Conservation (phyloP, 2,888 invertebrate species). For the Leucoptera coffeella region DNA sequence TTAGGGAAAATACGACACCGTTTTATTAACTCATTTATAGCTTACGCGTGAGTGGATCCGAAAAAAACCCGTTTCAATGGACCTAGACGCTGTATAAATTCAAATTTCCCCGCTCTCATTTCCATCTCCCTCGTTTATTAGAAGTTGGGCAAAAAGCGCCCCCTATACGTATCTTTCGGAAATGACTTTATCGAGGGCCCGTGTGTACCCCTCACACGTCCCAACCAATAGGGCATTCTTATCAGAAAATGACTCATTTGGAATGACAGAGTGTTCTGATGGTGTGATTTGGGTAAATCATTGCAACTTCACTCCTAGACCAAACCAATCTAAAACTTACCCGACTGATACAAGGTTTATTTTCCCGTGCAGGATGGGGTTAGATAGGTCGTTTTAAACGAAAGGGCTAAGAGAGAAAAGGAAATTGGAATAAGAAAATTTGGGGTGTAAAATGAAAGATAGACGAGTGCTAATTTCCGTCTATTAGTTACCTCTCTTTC, state of each 20-base stretch:
- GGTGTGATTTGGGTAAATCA: not conserved
- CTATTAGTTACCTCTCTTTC: slow-evolving; percentile 51
- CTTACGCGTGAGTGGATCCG: too few relatives aligned
- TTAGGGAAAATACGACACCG: too few relatives aligned
- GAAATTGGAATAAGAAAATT: slow-evolving; percentile 75
- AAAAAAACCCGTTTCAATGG: slow-evolving; percentile 46
- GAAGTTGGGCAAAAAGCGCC: slow-evolving; percentile 47
- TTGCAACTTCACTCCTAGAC: not conserved
- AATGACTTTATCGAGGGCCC: slow-evolving; percentile 39
- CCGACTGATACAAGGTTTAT: too few relatives aligned
- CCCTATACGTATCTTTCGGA: slow-evolving; percentile 35
- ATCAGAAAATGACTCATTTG: slow-evolving; percentile 70
- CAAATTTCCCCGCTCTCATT: slow-evolving; percentile 52
- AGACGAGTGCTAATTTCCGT: slow-evolving; percentile 70
- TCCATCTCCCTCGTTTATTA: slow-evolving; percentile 49
- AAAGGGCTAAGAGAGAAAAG: slow-evolving; percentile 32
- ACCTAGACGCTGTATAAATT: slow-evolving; percentile 51
- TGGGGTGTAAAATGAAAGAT: slow-evolving; percentile 73
- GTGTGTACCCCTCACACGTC: slow-evolving; percentile 50
- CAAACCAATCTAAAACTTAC: too few relatives aligned
- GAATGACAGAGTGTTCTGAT: slow-evolving; percentile 57
- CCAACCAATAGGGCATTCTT: slow-evolving; percentile 57
- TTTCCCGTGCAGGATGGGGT: too few relatives aligned
- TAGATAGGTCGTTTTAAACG: slow-evolving; percentile 23
- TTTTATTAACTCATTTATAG: too few relatives aligned